A percentile compares a stretch with the other conserved stretches of the same genome.
phyloP scores from a whole-genome alignment of 2,888 invertebrate genomes.

The Pyrrhosoma nymphula region DNA sequence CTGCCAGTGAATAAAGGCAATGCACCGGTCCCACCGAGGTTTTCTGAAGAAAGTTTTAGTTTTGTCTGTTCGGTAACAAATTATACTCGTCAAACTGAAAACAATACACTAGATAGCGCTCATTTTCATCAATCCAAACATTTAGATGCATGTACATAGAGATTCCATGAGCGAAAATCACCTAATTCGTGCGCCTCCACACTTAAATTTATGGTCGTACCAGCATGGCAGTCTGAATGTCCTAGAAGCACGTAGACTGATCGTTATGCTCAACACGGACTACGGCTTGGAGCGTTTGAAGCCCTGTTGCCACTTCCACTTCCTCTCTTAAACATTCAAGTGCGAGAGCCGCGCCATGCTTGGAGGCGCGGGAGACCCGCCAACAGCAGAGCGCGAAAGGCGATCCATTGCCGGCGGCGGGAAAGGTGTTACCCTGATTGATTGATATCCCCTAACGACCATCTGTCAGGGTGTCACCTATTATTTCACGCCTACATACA shows the following conservation, averaged over 20 bases:
- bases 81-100: no score
- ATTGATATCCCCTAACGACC: not conserved
- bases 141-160: no score
- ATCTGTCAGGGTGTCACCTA: no score
- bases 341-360: not conserved
- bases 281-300: not conserved
- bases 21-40: no score
- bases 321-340: not conserved
- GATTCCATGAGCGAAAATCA: not conserved
- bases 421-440: not conserved
- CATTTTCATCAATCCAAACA: no score
- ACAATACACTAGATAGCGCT: no score
- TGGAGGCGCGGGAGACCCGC: not conserved
- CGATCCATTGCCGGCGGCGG: not conserved
- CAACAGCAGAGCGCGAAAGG: not conserved
- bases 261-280: not conserved
- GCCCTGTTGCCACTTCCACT: not conserved
- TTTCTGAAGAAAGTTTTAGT: no score
- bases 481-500: no score
- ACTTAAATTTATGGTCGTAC: not conserved
- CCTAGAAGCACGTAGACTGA: not conserved
- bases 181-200: not conserved
- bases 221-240: not conserved
- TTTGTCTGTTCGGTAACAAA: no score
- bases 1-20: no score